These are phyloP conservation scores for Cryptoprocta ferox DNA, from an alignment of 2,797 vertebrate genomes.

Conservation along the genomic window DNA sequence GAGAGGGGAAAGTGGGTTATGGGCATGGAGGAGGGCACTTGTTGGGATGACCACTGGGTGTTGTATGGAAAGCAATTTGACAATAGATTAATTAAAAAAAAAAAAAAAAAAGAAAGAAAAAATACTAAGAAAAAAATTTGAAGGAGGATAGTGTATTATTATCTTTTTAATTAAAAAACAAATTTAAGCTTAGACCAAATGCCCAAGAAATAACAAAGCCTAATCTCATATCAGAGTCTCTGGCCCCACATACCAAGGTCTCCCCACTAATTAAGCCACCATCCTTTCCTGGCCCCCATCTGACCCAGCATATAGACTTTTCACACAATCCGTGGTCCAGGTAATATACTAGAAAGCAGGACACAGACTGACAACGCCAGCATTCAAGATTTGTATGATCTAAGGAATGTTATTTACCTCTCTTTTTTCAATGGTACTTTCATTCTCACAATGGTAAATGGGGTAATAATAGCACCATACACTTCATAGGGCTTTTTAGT, in stretches of 20 bases:
- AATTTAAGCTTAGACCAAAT: background rate
- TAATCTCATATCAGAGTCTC: background rate
- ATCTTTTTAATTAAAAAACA: background rate
- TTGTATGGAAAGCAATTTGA: too few species aligned
- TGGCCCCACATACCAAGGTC: background rate
- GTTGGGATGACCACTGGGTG: too few species aligned
- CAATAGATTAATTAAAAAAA: too few species aligned
- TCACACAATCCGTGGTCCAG: background rate
- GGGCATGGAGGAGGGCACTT: too few species aligned
- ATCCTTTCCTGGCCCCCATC: background rate
- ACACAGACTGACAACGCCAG: background rate
- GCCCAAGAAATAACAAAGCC: background rate
- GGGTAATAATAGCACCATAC: background rate
- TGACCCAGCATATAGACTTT: background rate
- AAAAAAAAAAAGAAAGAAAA: too few species aligned
- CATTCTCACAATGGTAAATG: background rate
- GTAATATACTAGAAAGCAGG: fast-evolving
- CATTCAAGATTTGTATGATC: fast-evolving
- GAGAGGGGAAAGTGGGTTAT: too few species aligned
- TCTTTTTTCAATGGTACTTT: background rate
- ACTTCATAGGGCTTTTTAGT: background rate
- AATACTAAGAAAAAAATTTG: background rate
- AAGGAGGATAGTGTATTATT: background rate
- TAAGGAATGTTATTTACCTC: fast-evolving
- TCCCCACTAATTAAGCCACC: background rate